Evolutionary conservation across 2,888 invertebrate genomes (phyloP), one percentile per base, ranked within the genome.

Genomic region (Lepidonotus clava): DNA sequence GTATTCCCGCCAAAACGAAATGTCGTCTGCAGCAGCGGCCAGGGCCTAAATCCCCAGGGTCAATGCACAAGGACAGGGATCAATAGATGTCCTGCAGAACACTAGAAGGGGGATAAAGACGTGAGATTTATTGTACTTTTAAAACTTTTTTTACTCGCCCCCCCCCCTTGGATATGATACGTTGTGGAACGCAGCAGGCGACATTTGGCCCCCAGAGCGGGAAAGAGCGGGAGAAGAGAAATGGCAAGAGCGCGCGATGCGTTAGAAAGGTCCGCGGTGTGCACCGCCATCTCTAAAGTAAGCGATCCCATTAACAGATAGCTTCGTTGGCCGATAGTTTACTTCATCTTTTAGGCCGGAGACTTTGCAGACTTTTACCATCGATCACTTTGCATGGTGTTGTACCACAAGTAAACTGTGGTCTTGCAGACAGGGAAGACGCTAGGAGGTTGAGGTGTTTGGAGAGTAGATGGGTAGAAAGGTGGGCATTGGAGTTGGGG

Each of bases 91-190:
- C 2, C 28, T 28, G 66, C 18, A 28, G 32, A n/a, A 53, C n/a
- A 53, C 4, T 8, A n/a, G 6, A 1, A 53, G 53, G 2, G n/a
- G 53, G 53, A 53, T n/a, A n/a, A n/a, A n/a, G n/a, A n/a, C n/a
- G n/a, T n/a, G n/a, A 5, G 34, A 71, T 71, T 71, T 71, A 71
- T 71, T 71, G 71, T 71, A 71, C 71, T 71, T 71, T 71, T 6
- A 71, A 71, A n/a, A 14, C 71, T 34, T 71, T 71, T 38, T 38
- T 24, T 14, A 14, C 24, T 61, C 18, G 28, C 21, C 66, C 28
- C 66, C 24, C 32, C 66, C 66, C 66, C 24, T 14, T 24, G 66
- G 66, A 14, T 66, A 66, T 32, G 66, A 66, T 66, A 66, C 11
- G 18, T 46, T 11, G 46, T 18, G 46, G 18, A 46, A 8, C 18